phyloP scores from a whole-genome alignment of 2,797 vertebrate genomes.

The Salarias fasciatus region DNA sequence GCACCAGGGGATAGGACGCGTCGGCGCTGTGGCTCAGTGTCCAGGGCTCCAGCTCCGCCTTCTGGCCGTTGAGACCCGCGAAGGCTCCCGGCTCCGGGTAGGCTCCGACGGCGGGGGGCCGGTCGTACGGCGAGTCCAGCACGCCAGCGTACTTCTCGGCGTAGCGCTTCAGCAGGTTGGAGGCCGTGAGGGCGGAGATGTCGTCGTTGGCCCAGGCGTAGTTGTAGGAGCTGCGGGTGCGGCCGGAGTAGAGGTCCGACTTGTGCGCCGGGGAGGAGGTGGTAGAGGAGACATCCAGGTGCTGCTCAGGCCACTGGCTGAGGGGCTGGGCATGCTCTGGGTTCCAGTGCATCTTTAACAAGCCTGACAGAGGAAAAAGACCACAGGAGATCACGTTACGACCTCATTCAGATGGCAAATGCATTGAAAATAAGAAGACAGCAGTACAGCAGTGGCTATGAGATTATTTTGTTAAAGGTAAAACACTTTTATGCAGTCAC shows the following conservation, averaged over 20 bases:
- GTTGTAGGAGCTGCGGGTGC: constrained; percentile 88
- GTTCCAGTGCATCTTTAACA: constrained; percentile 99
- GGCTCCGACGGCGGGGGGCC: constrained; percentile 81
- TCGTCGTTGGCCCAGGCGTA: constrained; percentile 98
- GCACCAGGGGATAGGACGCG: constrained; percentile 84
- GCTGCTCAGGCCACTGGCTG: constrained; percentile 99
- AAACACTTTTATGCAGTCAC: too few relatives aligned
- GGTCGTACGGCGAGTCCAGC: constrained; percentile 92
- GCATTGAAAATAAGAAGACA: too few relatives aligned
- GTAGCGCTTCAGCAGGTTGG: constrained; percentile 97
- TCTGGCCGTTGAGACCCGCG: constrained; percentile 83
- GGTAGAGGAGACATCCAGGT: constrained; percentile 97
- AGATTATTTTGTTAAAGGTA: too few relatives aligned
- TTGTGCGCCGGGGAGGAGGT: constrained; percentile 97
- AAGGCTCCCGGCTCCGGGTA: constrained; percentile 89
- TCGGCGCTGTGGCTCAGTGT: constrained; percentile 86
- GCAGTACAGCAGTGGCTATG: too few relatives aligned
- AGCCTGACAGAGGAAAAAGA: constrained; percentile 77
- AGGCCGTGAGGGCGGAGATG: constrained; percentile 97
- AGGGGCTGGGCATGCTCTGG: constrained; percentile 99
- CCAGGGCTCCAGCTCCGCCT: constrained; percentile 93
- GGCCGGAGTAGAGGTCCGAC: constrained; percentile 87
- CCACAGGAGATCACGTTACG: background rate
- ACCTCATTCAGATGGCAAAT: too few relatives aligned
- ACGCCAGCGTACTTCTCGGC: constrained; percentile 97